Base-by-base conservation (phyloP, 2,888 invertebrate genomes). In the Norana najaformis region DNA sequence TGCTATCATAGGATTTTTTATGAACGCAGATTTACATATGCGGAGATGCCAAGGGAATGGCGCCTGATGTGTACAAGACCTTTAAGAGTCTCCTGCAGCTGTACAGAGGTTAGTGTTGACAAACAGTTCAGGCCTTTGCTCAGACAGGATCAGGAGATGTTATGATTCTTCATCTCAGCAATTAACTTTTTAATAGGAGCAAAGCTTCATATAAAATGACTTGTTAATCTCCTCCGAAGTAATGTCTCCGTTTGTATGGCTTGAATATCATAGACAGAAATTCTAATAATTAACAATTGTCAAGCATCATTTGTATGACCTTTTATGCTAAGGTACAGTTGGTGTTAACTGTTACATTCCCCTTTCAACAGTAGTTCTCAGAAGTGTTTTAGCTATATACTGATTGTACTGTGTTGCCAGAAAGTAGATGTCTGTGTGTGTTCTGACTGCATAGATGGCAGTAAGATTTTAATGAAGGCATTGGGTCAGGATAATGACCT, bases 11-110 rank as follows among this genome's bases (percentile, higher is more conserved):
- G 30, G 69, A 69, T n/a, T 69, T 69, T 69, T 82, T 83, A 83
- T 41, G 13, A 39, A 30, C 4, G 30, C 69, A 90, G 88, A 92
- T 95, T 20, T 94, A 93, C 94, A 95, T 97, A 4, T 97, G 97
- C 95, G 97, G 97, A 0, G 97, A 97, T 95, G 96, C 96, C 0
- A 96, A 96, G 92, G 96, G 96, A 91, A 97, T 98, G 96, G 96
- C 96, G 0, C 96, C 96, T 90, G 96, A 96, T 93, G 96, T 98
- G 5, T 96, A 95, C 93, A 95, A 95, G n/a, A 94, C 96, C 4
- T 94, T 97, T 37, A 93, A 95, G 2, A 93, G 95, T 37, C 96
- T 96, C 91, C 93, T 97, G 18, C 88, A 92, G 88, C 93, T 94
- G 83, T 94, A 95, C 89, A 94, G 95, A 91, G 94, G 95, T 96